Base-by-base conservation (phyloP, 2,113 vertebrate species). In the Lanius ludovicianus region DNA sequence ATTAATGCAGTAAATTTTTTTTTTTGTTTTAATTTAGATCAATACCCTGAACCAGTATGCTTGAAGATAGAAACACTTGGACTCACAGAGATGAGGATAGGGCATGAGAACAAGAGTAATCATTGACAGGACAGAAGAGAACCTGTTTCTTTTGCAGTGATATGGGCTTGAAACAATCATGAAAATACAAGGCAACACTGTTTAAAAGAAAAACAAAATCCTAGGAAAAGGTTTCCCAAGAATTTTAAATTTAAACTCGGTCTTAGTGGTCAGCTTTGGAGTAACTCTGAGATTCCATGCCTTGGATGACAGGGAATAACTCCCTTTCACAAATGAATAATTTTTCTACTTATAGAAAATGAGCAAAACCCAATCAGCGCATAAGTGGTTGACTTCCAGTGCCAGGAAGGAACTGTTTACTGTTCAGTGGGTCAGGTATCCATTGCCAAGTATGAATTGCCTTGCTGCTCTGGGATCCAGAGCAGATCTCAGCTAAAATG, bases 271-370 rank as follows among this genome's bases (percentile, higher is more conserved):
- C 24, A 47, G 10, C 15, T 76, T 73, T 60, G 8, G 37, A 69
- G 6, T 49, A 41, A 46, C 10, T 76, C 49, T 4, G 6, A 44
- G 41, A 5, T 84, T 65, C 28, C 70, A 63, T 23, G 37, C 3
- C 15, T 86, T 0, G 0, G 13, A 53, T 27, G 9, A 76, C 1
- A 69, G 7, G 8, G 5, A 83, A 39, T 10, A 74, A 31, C 4
- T 53, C 10, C 3, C 5, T 63, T 71, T 52, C 53, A 64, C 30
- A 83, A 80, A 76, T 15, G 4, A 76, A 15, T 69, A 17, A 28
- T 70, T 78, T 67, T 15, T 37, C 20, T 84, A 12, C 41, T 76
- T 42, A 35, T 2, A 82, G 31, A 55, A 74, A 91, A 76, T 22
- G 5, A 83, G 14, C 6, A 79, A 82, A 84, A 37, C 13, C 6